Base-by-base conservation (phyloP, 2,113 vertebrate species). In the Abramis brama region DNA sequence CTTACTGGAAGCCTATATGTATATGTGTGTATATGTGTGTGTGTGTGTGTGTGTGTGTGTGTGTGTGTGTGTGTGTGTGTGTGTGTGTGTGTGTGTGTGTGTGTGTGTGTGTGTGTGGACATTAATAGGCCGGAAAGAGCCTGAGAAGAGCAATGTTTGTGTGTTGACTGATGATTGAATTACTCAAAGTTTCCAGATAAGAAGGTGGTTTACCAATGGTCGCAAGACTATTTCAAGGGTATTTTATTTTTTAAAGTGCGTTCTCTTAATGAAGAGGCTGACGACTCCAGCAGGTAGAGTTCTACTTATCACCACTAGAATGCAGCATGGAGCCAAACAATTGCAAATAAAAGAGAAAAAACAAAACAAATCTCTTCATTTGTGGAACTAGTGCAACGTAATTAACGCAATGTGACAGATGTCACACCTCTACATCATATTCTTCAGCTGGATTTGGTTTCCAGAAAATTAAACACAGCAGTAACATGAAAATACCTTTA, bases 231-330 rank as follows among this genome's bases (percentile, higher is more conserved):
- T 47, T 33, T 66, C 25, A 52, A 52, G 45, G 15, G 43, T 11
- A 21, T 30, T n/a, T 70, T n/a, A 52, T 82, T 70, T 43, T 62
- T 36, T 25, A n/a, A 79, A 15, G 60, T 50, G 43, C 13, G 0
- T 13, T 64, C n/a, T 80, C 12, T 64, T n/a, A 39, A 62, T 47
- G 36, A 64, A 80, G 12, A 19, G 9, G 30, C 27, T 4, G 3
- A 52, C 7, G 60, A 5, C 59, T 50, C 12, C 71, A 66, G 12
- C 45, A 36, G 10, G 10, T 80, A 82, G 17, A 87, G 39, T 91
- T 81, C 82, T 11, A 6, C 1, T 43, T 27, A 76, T 75, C 30
- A 47, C 89, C 93, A 92, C 89, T 91, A 94, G 94, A 91, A 91
- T 82, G 93, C 89, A 87, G 85, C 79, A 93, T 80, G 86, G 75